Evolutionary conservation across 2,888 invertebrate genomes (phyloP).

Genomic region (Drosophila rubida): DNA sequence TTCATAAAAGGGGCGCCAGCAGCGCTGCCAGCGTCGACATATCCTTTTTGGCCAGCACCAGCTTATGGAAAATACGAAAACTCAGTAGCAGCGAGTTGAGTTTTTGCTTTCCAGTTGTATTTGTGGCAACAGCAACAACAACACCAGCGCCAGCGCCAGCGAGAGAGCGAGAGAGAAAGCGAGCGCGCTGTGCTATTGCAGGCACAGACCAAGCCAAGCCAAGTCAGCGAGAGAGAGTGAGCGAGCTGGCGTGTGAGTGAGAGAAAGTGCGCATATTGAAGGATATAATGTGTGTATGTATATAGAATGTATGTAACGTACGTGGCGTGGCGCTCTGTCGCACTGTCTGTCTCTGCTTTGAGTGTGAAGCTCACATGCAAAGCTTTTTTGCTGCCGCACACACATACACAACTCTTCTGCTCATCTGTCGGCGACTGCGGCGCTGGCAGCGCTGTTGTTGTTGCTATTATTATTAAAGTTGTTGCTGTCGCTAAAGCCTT

Average conservation of each 20-base stretch:
- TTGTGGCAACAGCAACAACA: constrained; percentile 14
- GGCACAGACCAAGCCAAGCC: constrained; percentile 20
- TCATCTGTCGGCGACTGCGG: constrained; percentile 53
- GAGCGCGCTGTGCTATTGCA: constrained; percentile 12
- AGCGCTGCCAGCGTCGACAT: constrained; percentile 48
- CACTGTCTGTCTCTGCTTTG: constrained; percentile 41
- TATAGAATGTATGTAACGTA: constrained; percentile 49
- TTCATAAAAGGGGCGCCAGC: constrained; percentile 66
- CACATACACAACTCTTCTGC: constrained; percentile 72
- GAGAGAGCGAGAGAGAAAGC: constrained; percentile 28
- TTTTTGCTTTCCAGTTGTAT: constrained; percentile 69
- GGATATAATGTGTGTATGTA: constrained; percentile 24
- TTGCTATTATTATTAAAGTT: constrained; percentile 32
- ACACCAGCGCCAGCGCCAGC: constrained; percentile 22
- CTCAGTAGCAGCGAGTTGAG: constrained; percentile 70
- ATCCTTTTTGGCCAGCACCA: constrained; percentile 56
- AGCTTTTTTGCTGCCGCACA: constrained; percentile 39
- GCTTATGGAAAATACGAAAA: constrained; percentile 73
- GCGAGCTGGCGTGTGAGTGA: constrained; percentile 35
- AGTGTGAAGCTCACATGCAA: constrained; percentile 63
- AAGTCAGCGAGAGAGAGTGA: constrained; percentile 37
- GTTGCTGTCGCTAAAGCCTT: constrained; percentile 57
- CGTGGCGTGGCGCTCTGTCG: constrained; percentile 53
- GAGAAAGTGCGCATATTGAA: constrained; percentile 44
- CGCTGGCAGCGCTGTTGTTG: constrained; percentile 47